Evolutionary conservation across 2,113 vertebrate genomes (phyloP), one percentile per base, ranked within the genome.

Genomic region (Eclectus roratus): DNA sequence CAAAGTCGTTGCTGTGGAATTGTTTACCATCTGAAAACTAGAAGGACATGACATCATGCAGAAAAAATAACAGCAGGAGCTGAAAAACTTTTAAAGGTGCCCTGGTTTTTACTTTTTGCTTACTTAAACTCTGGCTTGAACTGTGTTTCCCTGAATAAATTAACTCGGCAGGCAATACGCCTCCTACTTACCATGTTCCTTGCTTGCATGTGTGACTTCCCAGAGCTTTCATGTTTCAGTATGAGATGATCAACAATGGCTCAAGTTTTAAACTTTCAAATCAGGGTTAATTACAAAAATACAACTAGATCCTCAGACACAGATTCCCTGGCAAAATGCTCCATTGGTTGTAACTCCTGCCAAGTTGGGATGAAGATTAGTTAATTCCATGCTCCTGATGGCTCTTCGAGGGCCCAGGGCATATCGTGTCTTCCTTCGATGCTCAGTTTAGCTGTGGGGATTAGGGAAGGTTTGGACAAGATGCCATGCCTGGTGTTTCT

Each of bases 21-120:
- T 52, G 37, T 80, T 83, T 84, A 68, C 81, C 29, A 23, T 74
- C 64, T 90, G 71, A 95, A 68, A 94, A 94, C 84, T 47, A 91
- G 85, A 85, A 93, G 70, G 87, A 83, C 14, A 21, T 86, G 71
- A 64, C 72, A 71, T 83, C 52, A 86, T 68, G 49, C 27, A 55
- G 55, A 18, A 84, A 88, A 90, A 90, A 52, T 47, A 78, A 28
- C 14, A 78, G 29, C 0, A 0, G 47, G 25, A 86, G 64, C 44
- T 86, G 27, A 80, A 44, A 13, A 88, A 88, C 25, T 71, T 93
- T 50, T 74, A 83, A 74, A 91, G 43, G 47, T 78, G 58, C 24
- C 46, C 63, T 77, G 9, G 64, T 56, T 88, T 93, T 85, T 60
- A 37, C 8, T 35, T 91, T 79, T 77, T 28, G 15, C 80, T 53